Percentiles rank a stretch among this genome's conserved stretches.
Evolutionary conservation across 2,888 invertebrate species (phyloP).

Genomic region (Ochlodes sylvanus): DNA sequence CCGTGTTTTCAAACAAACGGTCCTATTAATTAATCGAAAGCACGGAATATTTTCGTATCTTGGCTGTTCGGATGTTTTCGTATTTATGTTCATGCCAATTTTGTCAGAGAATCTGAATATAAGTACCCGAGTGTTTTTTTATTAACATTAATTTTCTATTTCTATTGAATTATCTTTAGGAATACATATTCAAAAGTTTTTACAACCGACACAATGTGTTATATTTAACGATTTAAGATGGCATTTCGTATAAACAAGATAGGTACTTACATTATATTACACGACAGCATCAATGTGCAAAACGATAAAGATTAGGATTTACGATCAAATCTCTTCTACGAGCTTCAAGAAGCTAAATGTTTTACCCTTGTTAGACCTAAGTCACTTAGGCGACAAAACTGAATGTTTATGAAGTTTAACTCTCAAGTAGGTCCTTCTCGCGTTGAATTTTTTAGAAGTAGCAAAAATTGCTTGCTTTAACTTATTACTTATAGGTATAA

Average conservation of each 20-base stretch:
- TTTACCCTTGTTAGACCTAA: not conserved
- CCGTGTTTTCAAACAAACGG: too few species aligned
- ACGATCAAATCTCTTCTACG: not conserved
- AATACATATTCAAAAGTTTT: too few species aligned
- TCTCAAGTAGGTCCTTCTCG: not conserved
- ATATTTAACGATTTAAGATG: not conserved
- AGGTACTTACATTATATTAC: not conserved
- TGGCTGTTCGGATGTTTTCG: too few species aligned
- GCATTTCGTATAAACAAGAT: not conserved
- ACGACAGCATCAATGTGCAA: not conserved
- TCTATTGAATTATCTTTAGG: too few species aligned
- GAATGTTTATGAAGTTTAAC: constrained; percentile 1
- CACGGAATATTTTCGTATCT: too few species aligned
- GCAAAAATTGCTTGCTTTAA: not conserved
- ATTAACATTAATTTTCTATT: too few species aligned
- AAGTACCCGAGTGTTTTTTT: too few species aligned
- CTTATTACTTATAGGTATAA: not conserved
- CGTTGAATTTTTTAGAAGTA: not conserved
- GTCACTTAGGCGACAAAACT: constrained; percentile 5
- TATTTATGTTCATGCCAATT: too few species aligned
- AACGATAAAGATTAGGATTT: not conserved
- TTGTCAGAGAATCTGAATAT: too few species aligned
- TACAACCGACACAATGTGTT: too few species aligned
- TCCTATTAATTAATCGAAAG: too few species aligned
- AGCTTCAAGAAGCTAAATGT: not conserved